Evolutionary conservation across 2,888 invertebrate species (phyloP).

Genomic region (Synanthedon myopaeformis): DNA sequence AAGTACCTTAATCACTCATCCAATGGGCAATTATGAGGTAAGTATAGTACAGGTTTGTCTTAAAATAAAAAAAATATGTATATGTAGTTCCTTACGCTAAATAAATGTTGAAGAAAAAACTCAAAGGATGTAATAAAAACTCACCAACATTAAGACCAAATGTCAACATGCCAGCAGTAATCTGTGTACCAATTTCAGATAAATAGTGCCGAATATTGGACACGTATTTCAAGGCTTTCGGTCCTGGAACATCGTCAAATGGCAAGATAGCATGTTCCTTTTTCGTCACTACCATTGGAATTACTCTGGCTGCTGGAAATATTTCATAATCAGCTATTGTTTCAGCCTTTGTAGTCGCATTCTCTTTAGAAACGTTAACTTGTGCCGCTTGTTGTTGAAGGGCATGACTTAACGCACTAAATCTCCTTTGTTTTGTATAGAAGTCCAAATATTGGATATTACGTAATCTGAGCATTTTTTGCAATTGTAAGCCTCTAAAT

Average conservation of each 20-base stretch:
- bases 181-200: slow-evolving; percentile 73
- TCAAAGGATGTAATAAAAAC: slow-evolving; percentile 9
- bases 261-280: slow-evolving; percentile 47
- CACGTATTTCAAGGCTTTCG: slow-evolving; percentile 66
- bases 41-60: no score
- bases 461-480: background rate
- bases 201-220: slow-evolving; percentile 72
- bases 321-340: background rate
- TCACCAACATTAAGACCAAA: slow-evolving; percentile 63
- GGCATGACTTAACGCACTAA: background rate
- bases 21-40: no score
- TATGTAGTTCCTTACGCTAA: no score
- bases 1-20: no score
- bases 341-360: background rate
- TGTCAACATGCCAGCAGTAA: slow-evolving; percentile 65
- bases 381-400: background rate
- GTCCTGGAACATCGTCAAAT: slow-evolving; percentile 76
- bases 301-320: slow-evolving; percentile 24
- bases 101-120: no score
- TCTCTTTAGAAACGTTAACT: background rate
- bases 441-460: background rate
- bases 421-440: background rate
- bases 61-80: no score
- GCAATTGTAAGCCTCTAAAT: no score
- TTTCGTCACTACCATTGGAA: slow-evolving; percentile 38